Conservation (phyloP, 2,113 vertebrate species). For the Lichenostomus cassidix region DNA sequence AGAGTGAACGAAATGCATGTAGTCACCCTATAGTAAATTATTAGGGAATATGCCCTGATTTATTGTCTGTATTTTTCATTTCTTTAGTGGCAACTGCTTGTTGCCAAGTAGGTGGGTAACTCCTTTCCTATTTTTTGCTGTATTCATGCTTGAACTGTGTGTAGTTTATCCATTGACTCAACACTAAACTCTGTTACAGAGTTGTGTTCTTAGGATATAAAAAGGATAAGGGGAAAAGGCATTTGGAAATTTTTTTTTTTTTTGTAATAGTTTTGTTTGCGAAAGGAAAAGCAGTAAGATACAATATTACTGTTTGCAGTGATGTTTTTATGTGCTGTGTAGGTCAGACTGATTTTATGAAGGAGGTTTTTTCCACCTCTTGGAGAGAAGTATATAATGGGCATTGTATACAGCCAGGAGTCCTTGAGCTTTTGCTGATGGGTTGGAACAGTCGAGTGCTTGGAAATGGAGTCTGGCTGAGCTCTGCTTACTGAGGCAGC, state of each 20-base stretch:
- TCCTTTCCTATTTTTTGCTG: not conserved
- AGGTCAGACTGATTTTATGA: not conserved
- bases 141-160: not conserved
- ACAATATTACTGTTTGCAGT: not conserved
- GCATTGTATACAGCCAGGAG: not conserved
- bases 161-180: not conserved
- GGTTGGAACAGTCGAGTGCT: not conserved
- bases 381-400: not conserved
- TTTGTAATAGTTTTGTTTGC: not conserved
- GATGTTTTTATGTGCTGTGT: not conserved
- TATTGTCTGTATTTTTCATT: not conserved
- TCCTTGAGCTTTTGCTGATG: not conserved
- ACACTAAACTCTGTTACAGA: not conserved
- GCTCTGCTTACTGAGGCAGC: not conserved
- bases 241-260: not conserved
- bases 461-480: not conserved
- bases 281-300: not conserved
- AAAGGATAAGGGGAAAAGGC: not conserved
- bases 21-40: not conserved
- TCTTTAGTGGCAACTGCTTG: not conserved
- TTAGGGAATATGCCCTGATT: not conserved
- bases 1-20: not conserved
- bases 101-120: not conserved
- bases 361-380: not conserved
- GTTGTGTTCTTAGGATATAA: not conserved